Evolutionary conservation across 2,113 vertebrate genomes (phyloP), one percentile per base, ranked within the genome.

Genomic region (Zosterops borbonicus): DNA sequence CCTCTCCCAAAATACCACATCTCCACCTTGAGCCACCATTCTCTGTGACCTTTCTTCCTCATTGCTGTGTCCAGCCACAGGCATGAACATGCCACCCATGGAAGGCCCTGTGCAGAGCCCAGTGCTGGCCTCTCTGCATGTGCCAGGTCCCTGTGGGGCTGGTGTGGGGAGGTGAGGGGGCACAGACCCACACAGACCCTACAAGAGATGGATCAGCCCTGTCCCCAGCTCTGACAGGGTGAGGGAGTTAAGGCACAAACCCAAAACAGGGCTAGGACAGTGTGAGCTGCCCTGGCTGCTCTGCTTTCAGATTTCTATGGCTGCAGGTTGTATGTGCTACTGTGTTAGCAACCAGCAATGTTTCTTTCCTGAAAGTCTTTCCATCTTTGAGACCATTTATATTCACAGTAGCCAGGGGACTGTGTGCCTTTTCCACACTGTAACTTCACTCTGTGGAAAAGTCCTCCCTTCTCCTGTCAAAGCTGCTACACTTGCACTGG

Each of bases 91-190:
- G 3, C 29, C 8, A 9, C 18, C n/a, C 65, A 28, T 6, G 31
- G 55, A 65, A 63, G 44, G 23, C 22, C 64, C 31, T 53, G 12
- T n/a, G 25, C 28, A 23, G 69, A 82, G 86, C 47, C 49, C 53
- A 64, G n/a, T 25, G 20, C n/a, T 3, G 1, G 33, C 9, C 46
- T 11, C 35, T 73, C 55, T 28, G 41, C 42, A 35, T 0, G 0
- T 17, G 11, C 20, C 6, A 5, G n/a, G 25, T 78, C 41, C 28
- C 33, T 13, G 12, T 3, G 12, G 53, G n/a, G 71, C 62, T 39
- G 41, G 4, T 3, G 1, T 28, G 41, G 80, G 25, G 15, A 73
- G 5, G 6, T 44, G 46, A 60, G 50, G 9, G 22, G 28, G 21
- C 58, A 90, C 42, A 71, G 44, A 86, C n/a, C 50, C 67, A 75